A percentile compares a stretch with the other conserved stretches of the same genome.
Evolutionary conservation across 2,888 invertebrate species (phyloP).

Genomic region (Lampropteryx suffumata): DNA sequence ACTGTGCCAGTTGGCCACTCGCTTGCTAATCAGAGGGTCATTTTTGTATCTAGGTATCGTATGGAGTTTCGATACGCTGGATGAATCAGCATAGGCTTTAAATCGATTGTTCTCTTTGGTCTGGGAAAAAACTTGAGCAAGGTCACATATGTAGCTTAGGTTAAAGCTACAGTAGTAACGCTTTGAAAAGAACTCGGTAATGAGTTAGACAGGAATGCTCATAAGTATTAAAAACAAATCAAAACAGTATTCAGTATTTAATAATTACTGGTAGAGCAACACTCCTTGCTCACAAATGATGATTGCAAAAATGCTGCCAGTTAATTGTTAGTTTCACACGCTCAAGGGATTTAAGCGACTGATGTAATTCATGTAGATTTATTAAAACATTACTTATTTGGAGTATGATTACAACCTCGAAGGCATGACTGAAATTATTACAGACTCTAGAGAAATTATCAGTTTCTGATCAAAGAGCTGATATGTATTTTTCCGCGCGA

Average conservation of each 20-base stretch:
- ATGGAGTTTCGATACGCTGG: slow-evolving; percentile 47
- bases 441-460: slow-evolving; percentile 13
- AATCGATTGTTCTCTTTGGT: not conserved
- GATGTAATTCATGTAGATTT: slow-evolving; percentile 28
- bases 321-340: slow-evolving; percentile 28
- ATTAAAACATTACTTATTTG: slow-evolving; percentile 20
- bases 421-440: slow-evolving; percentile 22
- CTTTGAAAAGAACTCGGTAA: too few species aligned
- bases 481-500: not conserved
- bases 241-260: not conserved
- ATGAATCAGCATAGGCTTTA: slow-evolving; percentile 25
- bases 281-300: slow-evolving; percentile 23
- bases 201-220: too few species aligned
- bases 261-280: slow-evolving; percentile 8
- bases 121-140: too few species aligned
- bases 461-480: slow-evolving; percentile 1
- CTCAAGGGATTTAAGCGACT: slow-evolving; percentile 22
- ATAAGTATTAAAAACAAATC: too few species aligned
- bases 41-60: slow-evolving; percentile 23
- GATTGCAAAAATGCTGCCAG: slow-evolving; percentile 23
- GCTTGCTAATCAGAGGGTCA: slow-evolving; percentile 60
- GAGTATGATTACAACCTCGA: slow-evolving; percentile 19
- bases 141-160: too few species aligned
- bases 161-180: too few species aligned
- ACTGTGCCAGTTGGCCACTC: slow-evolving; percentile 72